Evolutionary conservation across 2,113 vertebrate genomes (phyloP).

Genomic region (Gobiocypris rarus): DNA sequence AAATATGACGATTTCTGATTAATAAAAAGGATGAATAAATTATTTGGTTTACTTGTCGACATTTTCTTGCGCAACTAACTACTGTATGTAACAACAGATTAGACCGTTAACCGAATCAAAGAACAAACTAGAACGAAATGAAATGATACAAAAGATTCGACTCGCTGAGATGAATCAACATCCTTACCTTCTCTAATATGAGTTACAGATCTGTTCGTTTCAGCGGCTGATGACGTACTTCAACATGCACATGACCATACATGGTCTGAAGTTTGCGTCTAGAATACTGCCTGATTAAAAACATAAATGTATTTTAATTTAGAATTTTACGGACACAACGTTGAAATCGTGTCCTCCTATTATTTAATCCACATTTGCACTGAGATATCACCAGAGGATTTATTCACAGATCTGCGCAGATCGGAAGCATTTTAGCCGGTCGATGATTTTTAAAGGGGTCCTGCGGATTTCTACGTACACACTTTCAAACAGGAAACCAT

Average conservation of each 20-base stretch:
- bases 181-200: neutral
- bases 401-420: neutral
- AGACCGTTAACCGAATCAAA: neutral
- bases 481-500: constrained; percentile 65
- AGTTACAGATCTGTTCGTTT: neutral
- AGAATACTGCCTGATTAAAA: constrained; percentile 57
- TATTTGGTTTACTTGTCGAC: neutral
- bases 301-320: neutral
- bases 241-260: constrained; percentile 18
- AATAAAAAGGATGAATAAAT: too few relatives aligned
- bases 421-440: neutral
- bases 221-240: too few relatives aligned
- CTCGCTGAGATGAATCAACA: neutral
- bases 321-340: neutral
- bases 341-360: neutral
- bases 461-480: constrained; percentile 64
- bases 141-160: neutral
- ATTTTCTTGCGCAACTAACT: neutral
- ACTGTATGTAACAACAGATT: neutral
- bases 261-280: constrained; percentile 31
- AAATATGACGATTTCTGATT: too few relatives aligned
- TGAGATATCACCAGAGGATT: neutral
- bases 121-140: neutral
- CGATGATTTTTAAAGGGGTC: constrained; percentile 34
- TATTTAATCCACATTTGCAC: neutral